Base-by-base conservation (phyloP, 35 echinoderm and acorn worm genomes). In the Patiria miniata region DNA sequence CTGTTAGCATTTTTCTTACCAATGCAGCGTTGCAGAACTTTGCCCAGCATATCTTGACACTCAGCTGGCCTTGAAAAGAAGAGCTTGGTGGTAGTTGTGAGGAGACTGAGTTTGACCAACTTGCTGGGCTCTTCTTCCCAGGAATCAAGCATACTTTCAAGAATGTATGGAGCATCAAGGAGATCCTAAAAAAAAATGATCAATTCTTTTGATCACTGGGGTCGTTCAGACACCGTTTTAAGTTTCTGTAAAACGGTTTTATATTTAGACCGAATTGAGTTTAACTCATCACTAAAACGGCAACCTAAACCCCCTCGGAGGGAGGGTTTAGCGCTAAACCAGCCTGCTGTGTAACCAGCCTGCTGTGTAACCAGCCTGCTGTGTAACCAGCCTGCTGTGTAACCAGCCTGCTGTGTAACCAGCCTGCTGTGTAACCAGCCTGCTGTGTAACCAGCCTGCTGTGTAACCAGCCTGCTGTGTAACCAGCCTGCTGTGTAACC, bases 41-140 rank as follows among this genome's bases (percentile, higher is more conserved):
- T 97, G 9, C 92, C 95, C 54, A 97, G 81, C 80, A 89, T 90
- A 39, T 94, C 92, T 90, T 97, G 95, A 38, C 95, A 97, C 82
- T 97, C 95, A 28, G 95, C 95, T 57, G 95, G 95, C 52, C 95
- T 73, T n/a, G 40, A 83, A 57, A 97, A 94, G 89, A 97, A 97
- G n/a, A 97, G 61, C 77, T 97, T 97, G 40, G 89, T 91, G 16
- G 92, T 91, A 36, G 95, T 91, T 57, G 88, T 89, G 30, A 94
- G 81, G 19, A 97, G 65, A 51, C 90, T 84, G 26, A 78, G 17
- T 37, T 94, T 79, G 51, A 97, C 80, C 39, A 85, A 30, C 19
- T 36, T 36, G 19, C 81, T 65, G 0, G 34, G 32, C 53, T 91
- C 89, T 55, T 97, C 92, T 21, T 94, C 92, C 32, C 91, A 47